phyloP scores from a whole-genome alignment of 2,888 invertebrate genomes.

The Matsumyia berberina region DNA sequence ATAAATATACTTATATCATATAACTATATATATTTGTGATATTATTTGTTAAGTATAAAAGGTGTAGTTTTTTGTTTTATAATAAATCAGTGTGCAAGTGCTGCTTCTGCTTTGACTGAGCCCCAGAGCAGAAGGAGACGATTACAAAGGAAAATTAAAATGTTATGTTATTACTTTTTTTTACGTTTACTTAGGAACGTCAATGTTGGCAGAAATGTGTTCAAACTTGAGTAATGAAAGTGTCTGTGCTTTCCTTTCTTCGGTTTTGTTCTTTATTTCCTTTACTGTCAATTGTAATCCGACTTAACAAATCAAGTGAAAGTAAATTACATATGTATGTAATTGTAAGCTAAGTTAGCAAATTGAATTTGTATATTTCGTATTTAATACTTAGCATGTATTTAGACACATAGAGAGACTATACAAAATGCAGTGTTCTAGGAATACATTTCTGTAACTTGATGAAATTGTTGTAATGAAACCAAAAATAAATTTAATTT shows the following conservation, averaged over 20 bases:
- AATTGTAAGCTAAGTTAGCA: constrained; percentile 43
- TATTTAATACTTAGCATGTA: constrained; percentile 31
- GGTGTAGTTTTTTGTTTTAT: constrained; percentile 41
- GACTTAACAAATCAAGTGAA: constrained; percentile 19
- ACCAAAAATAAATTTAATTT: constrained; percentile 56
- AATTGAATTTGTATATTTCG: constrained; percentile 66
- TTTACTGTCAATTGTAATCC: constrained; percentile 39
- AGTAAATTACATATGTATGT: constrained; percentile 19
- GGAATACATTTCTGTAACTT: constrained; percentile 61
- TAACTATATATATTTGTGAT: constrained; percentile 76
- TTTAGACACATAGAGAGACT: constrained; percentile 62
- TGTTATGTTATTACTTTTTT: constrained; percentile 25
- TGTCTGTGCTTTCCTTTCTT: constrained; percentile 25
- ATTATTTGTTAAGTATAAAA: constrained; percentile 73
- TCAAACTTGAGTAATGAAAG: constrained; percentile 49
- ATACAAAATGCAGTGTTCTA: constrained; percentile 60
- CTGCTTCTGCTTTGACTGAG: constrained; percentile 73
- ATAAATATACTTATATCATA: constrained; percentile 36
- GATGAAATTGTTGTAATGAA: constrained; percentile 67
- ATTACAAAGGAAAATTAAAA: constrained; percentile 5
- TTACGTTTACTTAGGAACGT: constrained; percentile 40
- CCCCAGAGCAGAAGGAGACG: constrained; percentile 69
- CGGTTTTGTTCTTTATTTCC: constrained; percentile 22
- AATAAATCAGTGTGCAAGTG: constrained; percentile 16
- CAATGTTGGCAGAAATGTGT: constrained; percentile 67